Conservation (phyloP, 2,113 vertebrate species). For the Forbesichthys papilliferus region DNA sequence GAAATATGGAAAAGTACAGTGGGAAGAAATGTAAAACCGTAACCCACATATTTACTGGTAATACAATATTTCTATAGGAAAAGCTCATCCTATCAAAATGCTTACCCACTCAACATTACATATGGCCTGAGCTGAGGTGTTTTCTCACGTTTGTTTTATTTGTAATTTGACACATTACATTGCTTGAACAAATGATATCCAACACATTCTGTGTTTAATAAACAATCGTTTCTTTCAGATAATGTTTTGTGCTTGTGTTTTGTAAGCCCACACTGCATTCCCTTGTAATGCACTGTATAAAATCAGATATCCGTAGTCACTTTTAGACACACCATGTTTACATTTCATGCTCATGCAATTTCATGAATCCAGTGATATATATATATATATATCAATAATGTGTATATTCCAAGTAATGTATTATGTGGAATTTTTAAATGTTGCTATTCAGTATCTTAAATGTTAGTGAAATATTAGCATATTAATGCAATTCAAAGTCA, state of each 20-base stretch:
- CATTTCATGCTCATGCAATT: too few species aligned
- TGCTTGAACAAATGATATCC: slow-evolving; percentile 53
- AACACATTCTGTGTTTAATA: slow-evolving; percentile 62
- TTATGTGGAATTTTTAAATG: too few species aligned
- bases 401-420: too few species aligned
- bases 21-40: slow-evolving; percentile 53
- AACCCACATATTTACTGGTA: neutral
- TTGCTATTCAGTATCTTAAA: too few species aligned
- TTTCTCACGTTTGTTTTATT: slow-evolving; percentile 64
- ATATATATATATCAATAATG: too few species aligned
- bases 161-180: slow-evolving; percentile 50
- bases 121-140: slow-evolving; percentile 44
- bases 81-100: slow-evolving; percentile 34
- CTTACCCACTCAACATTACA: slow-evolving; percentile 43
- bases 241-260: slow-evolving; percentile 29
- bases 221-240: slow-evolving; percentile 63
- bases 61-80: slow-evolving; percentile 52
- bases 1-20: slow-evolving; percentile 47
- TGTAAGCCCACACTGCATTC: slow-evolving; percentile 12
- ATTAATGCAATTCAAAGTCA: too few species aligned
- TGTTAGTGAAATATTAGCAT: too few species aligned
- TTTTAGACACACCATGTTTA: too few species aligned
- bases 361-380: too few species aligned
- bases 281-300: slow-evolving; percentile 42
- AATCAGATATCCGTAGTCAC: slow-evolving; percentile 25